Evolutionary conservation across 2,113 vertebrate species (phyloP).

Genomic region (Cyanoramphus novaezelandiae): DNA sequence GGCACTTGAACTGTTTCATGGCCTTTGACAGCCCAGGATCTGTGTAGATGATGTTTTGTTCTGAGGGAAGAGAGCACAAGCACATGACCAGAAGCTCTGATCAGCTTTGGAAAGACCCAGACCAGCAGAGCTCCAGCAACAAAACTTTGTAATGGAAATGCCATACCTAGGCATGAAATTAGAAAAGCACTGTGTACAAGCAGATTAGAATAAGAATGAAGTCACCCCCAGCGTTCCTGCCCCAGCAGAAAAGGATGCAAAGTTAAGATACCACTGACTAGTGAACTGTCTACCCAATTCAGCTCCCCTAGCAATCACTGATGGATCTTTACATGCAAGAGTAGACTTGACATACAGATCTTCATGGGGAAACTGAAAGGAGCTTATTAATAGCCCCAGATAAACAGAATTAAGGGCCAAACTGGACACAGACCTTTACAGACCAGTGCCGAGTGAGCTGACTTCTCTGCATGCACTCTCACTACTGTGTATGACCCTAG

Average conservation of each 20-base stretch:
- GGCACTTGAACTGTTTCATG: slow-evolving; percentile 45
- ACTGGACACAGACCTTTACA: neutral
- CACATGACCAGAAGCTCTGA: slow-evolving; percentile 36
- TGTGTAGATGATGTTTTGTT: slow-evolving; percentile 38
- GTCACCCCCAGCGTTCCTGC: neutral
- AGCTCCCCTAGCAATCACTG: slow-evolving; percentile 7
- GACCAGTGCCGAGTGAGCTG: neutral
- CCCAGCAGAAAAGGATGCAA: slow-evolving; percentile 24
- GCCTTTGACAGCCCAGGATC: slow-evolving; percentile 34
- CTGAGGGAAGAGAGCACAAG: neutral
- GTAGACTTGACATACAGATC: neutral
- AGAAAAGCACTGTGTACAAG: neutral
- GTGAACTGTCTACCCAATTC: neutral
- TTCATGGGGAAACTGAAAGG: neutral
- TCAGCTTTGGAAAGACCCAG: slow-evolving; percentile 26
- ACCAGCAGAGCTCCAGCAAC: slow-evolving; percentile 8
- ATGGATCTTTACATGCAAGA: neutral
- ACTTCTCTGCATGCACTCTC: slow-evolving; percentile 5
- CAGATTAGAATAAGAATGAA: neutral
- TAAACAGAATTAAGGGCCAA: slow-evolving; percentile 32
- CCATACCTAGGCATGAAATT: slow-evolving; percentile 26
- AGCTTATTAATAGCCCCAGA: slow-evolving; percentile 34
- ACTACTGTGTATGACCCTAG: neutral
- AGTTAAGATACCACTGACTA: neutral
- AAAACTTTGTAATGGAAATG: slow-evolving; percentile 55